phyloP scores from a whole-genome alignment of 2,888 invertebrate genomes.

The Drosophila maculinotata region DNA sequence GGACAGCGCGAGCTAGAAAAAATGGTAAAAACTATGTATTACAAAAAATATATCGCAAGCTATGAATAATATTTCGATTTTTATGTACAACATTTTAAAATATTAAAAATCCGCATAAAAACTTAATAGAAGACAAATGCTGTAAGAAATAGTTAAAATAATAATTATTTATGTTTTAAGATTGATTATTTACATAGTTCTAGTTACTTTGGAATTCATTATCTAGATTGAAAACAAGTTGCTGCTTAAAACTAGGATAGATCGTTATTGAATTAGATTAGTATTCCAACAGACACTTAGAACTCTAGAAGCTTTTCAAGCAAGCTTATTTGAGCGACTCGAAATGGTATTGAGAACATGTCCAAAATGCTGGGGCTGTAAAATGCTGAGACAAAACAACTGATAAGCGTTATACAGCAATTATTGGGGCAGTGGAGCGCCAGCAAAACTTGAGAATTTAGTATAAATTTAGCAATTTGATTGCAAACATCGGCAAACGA shows the following conservation, averaged over 20 bases:
- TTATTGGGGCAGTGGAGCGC: conserved; percentile 46
- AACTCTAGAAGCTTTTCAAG: not conserved
- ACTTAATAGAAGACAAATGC: no score
- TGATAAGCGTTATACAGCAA: conserved; percentile 60
- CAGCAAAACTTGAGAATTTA: conserved; percentile 44
- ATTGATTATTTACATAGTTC: no score
- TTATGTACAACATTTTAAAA: no score
- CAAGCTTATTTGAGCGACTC: conserved; percentile 7
- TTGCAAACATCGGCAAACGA: conserved; percentile 41
- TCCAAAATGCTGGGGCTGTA: conserved; percentile 20
- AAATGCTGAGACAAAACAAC: conserved; percentile 31
- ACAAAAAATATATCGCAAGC: not conserved
- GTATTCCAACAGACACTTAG: not conserved
- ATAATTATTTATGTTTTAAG: no score
- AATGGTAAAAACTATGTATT: not conserved
- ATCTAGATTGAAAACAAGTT: no score
- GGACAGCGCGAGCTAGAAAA: no score
- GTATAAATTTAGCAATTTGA: conserved; percentile 56
- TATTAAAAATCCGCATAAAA: no score
- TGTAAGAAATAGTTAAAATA: no score
- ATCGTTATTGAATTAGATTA: no score
- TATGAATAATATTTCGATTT: not conserved
- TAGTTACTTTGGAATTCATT: no score
- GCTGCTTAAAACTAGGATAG: no score
- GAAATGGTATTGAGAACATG: conserved; percentile 10